Evolutionary conservation across 2,113 vertebrate species (phyloP).

Genomic region (Panthera leo): DNA sequence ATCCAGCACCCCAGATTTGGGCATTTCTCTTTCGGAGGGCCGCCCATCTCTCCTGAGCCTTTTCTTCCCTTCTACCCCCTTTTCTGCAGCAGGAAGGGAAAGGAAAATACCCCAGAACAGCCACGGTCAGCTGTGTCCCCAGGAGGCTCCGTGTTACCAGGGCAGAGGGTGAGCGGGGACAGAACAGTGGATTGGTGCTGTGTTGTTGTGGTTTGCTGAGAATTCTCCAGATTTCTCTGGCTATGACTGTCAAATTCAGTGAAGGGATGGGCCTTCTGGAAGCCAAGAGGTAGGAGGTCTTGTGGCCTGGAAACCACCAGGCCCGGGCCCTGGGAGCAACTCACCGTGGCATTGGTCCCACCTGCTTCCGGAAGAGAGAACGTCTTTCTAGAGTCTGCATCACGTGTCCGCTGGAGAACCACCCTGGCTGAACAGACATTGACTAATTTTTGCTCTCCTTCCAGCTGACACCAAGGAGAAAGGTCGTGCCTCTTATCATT

Average conservation of each 20-base stretch:
- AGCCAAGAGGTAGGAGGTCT: neutral
- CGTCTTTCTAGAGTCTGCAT: neutral
- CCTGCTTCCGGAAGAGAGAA: neutral
- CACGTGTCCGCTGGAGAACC: neutral
- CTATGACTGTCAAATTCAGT: neutral
- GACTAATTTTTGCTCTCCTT: neutral
- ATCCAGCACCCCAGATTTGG: neutral
- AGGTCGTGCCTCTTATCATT: neutral
- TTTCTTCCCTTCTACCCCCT: neutral
- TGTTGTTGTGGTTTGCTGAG: neutral
- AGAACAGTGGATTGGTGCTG: neutral
- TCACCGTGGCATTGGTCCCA: neutral
- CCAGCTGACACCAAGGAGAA: neutral
- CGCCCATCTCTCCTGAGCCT: neutral
- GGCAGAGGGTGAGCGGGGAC: neutral
- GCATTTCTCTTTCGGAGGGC: neutral
- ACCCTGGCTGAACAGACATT: neutral
- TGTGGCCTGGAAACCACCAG: neutral
- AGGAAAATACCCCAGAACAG: neutral
- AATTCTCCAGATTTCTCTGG: neutral
- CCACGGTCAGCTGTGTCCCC: accelerated
- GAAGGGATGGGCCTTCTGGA: neutral
- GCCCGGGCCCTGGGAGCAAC: neutral
- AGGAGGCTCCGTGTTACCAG: neutral
- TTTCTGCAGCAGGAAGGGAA: neutral